Base-by-base conservation (phyloP, 2,113 vertebrate species). In the Motacilla tschutschensis region DNA sequence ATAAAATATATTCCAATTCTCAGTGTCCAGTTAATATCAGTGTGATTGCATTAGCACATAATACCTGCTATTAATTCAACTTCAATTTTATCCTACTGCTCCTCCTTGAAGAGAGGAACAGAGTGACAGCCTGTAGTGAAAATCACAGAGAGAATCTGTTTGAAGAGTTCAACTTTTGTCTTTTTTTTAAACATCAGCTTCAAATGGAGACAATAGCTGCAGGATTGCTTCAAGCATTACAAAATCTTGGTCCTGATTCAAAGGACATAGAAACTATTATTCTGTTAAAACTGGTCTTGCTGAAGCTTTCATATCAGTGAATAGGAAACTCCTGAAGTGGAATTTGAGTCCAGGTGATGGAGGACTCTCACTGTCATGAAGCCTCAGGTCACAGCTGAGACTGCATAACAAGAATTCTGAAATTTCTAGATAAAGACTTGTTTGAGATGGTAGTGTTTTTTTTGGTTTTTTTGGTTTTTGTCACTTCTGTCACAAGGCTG, bases 31-130 rank as follows among this genome's bases (percentile, higher is more conserved):
- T 50, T 87, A 69, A 62, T 35, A 77, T 26, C 51, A n/a, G 36
- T 70, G 28, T 88, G 63, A 85, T 92, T 58, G 36, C 48, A 81
- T 91, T 91, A 93, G 22, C 51, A 70, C 50, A 18, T 76, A 88
- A 90, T 81, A 69, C 40, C 26, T 85, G 25, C 36, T 88, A 72
- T 76, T 92, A 88, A 86, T 91, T 86, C 33, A 76, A 55, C 24
- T 94, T 86, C 48, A 60, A 4, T 75, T 88, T 86, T 77, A 70
- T 79, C 48, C 35, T 55, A 17, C 51, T 55, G 51, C 14, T 76
- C 36, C 63, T 84, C 47, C 25, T 88, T 70, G 40, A 70, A 91
- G 54, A 79, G 35, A 35, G 7, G 48, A 85, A 50, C 46, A 63
- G 41, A 87, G 28, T 59, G 51, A 65, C 79, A 81, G 33, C 44